Evolutionary conservation across 1,140 invertebrate genomes (phyloP), one percentile per base, ranked within the genome.

Genomic region (Dolichoris vasculosae): DNA sequence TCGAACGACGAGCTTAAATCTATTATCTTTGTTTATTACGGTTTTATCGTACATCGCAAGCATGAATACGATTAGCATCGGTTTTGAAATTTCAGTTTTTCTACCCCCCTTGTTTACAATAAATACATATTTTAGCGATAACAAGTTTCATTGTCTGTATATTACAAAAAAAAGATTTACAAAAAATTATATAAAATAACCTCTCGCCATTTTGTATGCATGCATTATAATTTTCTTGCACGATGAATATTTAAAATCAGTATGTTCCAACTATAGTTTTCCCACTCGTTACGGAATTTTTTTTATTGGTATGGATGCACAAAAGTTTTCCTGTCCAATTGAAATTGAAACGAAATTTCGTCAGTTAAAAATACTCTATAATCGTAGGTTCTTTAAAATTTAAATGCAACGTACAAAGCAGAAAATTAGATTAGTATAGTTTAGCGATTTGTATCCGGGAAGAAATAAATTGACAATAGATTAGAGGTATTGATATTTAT

Each of bases 21-120:
- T 75, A 30, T 83, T 67, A 32, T 67, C 9, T 83, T 77, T n/a
- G 32, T 38, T 51, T 77, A 63, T 64, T 15, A 11, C 35, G 46
- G 46, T 55, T n/a, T 67, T 48, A 77, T 23, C 76, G 59, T 13
- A 40, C 76, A 4, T 38, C 48, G 11, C 64, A 64, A 77, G 82
- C 82, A 84, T 67, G 59, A 78, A 63, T 11, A 77, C 43, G 35
- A 79, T 79, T 84, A 64, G 63, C 75, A 51, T 30, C 46, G 55
- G n/a, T 81, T 80, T 20, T 64, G 11, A 59, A 59, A 55, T 55
- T 82, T 73, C 6, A 40, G 38, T 26, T 11, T 13, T 38, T 40
- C 38, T 26, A 7, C 7, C 23, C 43, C 13, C 17, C 38, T 71
- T 40, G 26, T 8, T 71, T 71, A 9, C 26, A 17, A 55, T 55